Percentiles rank a stretch among this genome's conserved stretches.
Evolutionary conservation across 2,888 invertebrate genomes (phyloP).

Genomic region (Microctonus brassicae): DNA sequence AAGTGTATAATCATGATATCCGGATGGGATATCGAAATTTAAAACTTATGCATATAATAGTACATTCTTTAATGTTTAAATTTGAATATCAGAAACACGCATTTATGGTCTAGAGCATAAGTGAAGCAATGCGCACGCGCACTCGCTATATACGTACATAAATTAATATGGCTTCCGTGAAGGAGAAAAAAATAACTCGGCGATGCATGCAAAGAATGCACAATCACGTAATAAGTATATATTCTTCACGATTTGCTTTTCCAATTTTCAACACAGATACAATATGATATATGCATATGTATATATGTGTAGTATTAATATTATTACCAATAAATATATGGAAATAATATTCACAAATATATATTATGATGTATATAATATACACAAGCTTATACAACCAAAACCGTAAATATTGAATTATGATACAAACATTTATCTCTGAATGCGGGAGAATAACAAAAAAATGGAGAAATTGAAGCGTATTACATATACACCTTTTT

Average conservation of each 20-base stretch:
- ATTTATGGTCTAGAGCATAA: too few species aligned
- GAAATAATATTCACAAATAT: too few species aligned
- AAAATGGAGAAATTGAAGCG: not conserved
- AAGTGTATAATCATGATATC: not conserved
- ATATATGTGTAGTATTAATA: not conserved
- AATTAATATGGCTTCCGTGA: constrained; percentile 14
- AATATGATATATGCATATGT: not conserved
- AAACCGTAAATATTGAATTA: too few species aligned
- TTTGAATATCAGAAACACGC: too few species aligned
- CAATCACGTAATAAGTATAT: constrained; percentile 23
- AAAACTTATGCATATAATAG: not conserved
- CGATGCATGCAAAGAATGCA: constrained; percentile 22
- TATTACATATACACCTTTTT: too few species aligned
- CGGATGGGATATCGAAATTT: not conserved
- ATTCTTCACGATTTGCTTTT: not conserved
- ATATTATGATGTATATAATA: too few species aligned
- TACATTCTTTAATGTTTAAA: too few species aligned
- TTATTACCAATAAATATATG: too few species aligned
- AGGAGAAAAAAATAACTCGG: constrained; percentile 2
- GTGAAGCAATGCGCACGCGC: not conserved
- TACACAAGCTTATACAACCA: too few species aligned
- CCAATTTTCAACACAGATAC: not conserved
- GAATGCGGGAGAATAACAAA: not conserved
- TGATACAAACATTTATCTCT: too few species aligned
- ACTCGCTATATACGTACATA: not conserved